These are phyloP conservation scores for Percopsis transmontana DNA, from an alignment of 2,113 vertebrate genomes.

Conservation along the genomic window DNA sequence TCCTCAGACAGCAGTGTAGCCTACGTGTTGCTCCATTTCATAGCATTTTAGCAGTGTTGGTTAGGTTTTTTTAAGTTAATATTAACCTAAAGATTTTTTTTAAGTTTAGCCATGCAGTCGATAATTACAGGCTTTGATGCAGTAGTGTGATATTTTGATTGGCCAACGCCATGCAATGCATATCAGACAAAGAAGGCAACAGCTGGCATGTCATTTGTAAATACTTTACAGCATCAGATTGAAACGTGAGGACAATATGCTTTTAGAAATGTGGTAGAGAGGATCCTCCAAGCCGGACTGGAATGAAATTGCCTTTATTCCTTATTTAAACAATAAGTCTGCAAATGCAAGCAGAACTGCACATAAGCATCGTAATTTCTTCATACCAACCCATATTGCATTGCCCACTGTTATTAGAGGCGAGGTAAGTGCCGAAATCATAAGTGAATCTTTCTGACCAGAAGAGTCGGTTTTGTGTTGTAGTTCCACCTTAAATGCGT, in stretches of 20 bases:
- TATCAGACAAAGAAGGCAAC: constrained; percentile 35
- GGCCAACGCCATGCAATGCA: constrained; percentile 18
- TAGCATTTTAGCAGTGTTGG: constrained; percentile 64
- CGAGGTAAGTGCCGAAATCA: no score
- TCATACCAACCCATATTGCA: neutral
- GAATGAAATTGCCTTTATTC: neutral
- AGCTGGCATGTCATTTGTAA: constrained; percentile 52
- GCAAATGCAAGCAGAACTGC: neutral
- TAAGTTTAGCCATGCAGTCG: constrained; percentile 11
- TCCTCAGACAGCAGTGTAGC: constrained; percentile 83
- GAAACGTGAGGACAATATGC: constrained; percentile 41
- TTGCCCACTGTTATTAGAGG: neutral
- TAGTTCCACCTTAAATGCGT: constrained; percentile 94
- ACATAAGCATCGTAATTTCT: neutral
- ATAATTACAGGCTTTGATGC: neutral
- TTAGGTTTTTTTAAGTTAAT: neutral
- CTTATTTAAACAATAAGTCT: neutral
- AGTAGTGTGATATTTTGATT: constrained; percentile 19
- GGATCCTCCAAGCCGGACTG: neutral
- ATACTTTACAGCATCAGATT: constrained; percentile 32
- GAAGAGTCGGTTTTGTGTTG: constrained; percentile 52
- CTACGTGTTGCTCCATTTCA: constrained; percentile 77
- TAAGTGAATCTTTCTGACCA: constrained; percentile 51
- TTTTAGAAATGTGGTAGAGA: constrained; percentile 12
- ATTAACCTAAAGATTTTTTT: neutral